Conservation (phyloP, 2,113 vertebrate genomes). For the Saimiri boliviensis region DNA sequence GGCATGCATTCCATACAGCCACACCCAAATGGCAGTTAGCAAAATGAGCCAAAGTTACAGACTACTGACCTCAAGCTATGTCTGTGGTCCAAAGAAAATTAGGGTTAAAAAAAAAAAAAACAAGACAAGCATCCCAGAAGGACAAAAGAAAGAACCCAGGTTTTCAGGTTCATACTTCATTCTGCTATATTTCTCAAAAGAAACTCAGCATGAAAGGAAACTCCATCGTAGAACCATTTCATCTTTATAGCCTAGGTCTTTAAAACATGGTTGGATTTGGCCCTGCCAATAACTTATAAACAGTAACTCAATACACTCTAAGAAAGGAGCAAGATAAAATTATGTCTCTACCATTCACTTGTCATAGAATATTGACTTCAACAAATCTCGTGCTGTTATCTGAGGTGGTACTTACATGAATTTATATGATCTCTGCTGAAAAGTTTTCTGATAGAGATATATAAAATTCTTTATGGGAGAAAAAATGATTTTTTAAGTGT, state of each 20-base stretch:
- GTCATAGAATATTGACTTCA: background rate
- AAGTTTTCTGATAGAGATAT: background rate
- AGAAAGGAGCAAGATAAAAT: slow-evolving; percentile 1
- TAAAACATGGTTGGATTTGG: background rate
- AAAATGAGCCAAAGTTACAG: slow-evolving; percentile 23
- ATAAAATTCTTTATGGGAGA: slow-evolving; percentile 50
- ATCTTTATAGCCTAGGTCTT: background rate
- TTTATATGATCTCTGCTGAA: background rate
- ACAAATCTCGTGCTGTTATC: background rate
- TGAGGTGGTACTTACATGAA: background rate
- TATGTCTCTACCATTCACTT: background rate
- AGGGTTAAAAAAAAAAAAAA: background rate
- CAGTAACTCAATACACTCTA: background rate
- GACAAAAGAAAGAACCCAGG: background rate
- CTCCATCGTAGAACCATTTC: background rate
- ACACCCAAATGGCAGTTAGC: background rate
- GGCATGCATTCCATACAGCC: background rate
- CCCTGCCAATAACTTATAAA: background rate
- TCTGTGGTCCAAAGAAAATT: background rate
- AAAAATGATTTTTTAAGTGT: slow-evolving; percentile 62
- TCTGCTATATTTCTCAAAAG: background rate
- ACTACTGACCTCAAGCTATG: background rate
- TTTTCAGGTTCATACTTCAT: background rate
- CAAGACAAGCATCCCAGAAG: background rate
- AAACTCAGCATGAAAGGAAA: background rate